A percentile compares a stretch with the other conserved stretches of the same genome.
These are phyloP conservation scores for Sarcoramphus papa DNA, from an alignment of 2,797 vertebrate genomes.

Conservation along the genomic window DNA sequence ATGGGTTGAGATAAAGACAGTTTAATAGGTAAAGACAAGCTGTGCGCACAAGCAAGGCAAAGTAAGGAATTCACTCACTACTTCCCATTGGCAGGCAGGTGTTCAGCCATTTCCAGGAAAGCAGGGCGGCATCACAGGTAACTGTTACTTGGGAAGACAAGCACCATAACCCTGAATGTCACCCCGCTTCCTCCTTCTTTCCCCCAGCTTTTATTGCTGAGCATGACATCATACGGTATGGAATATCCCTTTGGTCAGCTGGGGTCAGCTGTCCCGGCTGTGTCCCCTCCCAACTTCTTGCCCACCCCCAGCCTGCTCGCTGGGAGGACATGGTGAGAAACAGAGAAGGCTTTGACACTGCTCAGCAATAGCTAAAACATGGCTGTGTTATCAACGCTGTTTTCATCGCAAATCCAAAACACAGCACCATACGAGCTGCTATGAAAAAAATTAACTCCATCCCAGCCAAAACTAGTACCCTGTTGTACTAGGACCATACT, in stretches of 20 bases:
- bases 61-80: neutral
- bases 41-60: neutral
- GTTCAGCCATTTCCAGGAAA: neutral
- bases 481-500: neutral
- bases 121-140: neutral
- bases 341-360: neutral
- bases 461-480: neutral
- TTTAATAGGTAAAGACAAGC: neutral
- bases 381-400: neutral
- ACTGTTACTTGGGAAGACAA: neutral
- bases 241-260: neutral
- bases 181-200: neutral
- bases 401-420: neutral
- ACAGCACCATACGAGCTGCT: neutral
- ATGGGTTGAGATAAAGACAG: neutral
- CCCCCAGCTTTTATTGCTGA: neutral
- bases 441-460: neutral
- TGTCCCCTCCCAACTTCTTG: neutral
- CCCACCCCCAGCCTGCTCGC: rapidly evolving
- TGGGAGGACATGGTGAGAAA: neutral
- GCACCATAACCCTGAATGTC: neutral
- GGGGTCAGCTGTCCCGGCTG: neutral
- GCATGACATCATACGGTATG: rapidly evolving
- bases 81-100: neutral
- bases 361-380: neutral